These are phyloP conservation scores for Bufotes viridis DNA, from an alignment of 2,797 vertebrate genomes.

Conservation along the genomic window DNA sequence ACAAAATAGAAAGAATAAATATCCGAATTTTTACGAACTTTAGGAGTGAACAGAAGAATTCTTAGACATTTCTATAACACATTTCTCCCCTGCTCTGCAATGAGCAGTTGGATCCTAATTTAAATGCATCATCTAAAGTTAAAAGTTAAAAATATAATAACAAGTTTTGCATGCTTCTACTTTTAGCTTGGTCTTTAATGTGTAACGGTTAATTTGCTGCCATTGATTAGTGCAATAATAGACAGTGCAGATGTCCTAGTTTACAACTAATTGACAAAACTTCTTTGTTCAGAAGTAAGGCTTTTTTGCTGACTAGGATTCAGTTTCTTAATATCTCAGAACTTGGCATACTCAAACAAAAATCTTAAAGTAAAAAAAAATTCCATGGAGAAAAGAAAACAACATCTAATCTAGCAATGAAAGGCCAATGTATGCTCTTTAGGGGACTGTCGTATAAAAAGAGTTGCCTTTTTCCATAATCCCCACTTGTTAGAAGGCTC, in stretches of 20 bases:
- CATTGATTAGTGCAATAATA: slow-evolving; percentile 27
- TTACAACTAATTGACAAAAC: slow-evolving; percentile 5
- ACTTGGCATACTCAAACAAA: neutral
- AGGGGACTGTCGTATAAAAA: no score
- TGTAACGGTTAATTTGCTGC: slow-evolving; percentile 6
- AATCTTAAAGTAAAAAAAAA: neutral
- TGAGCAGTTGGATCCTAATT: slow-evolving; percentile 14
- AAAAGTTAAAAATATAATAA: slow-evolving; percentile 50
- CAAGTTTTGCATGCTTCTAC: slow-evolving; percentile 36
- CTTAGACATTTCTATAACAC: neutral
- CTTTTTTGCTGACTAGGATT: neutral
- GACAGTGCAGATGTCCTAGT: slow-evolving; percentile 1
- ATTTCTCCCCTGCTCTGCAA: neutral
- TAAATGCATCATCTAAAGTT: slow-evolving; percentile 18
- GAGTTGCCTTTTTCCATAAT: no score
- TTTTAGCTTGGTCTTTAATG: slow-evolving; percentile 16
- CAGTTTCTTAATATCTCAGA: neutral
- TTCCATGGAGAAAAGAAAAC: no score
- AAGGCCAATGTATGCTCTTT: no score
- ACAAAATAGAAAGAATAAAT: neutral
- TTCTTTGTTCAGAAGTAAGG: neutral
- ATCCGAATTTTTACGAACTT: neutral
- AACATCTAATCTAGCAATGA: no score
- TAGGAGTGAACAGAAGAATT: neutral
- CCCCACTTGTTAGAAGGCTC: no score